Evolutionary conservation across 2,797 vertebrate species (phyloP).

Genomic region (Discoglossus pictus): DNA sequence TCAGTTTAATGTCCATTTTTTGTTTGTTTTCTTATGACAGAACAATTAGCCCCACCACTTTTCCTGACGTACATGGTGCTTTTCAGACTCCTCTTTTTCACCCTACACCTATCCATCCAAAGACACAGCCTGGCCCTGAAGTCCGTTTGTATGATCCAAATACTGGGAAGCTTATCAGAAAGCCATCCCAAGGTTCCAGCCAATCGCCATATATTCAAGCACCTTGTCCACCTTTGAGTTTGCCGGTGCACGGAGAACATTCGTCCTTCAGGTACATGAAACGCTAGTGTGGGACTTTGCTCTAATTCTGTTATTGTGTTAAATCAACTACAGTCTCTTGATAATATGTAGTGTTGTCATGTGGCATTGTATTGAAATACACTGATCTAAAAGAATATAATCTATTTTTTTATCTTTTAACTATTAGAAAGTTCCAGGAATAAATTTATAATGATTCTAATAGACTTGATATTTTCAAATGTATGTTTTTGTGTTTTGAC

Average conservation of each 20-base stretch:
- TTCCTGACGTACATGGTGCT: constrained; percentile 73
- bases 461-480: no score
- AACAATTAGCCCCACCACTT: constrained; percentile 82
- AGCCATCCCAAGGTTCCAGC: constrained; percentile 67
- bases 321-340: no score
- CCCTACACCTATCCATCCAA: constrained; percentile 78
- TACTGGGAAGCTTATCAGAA: constrained; percentile 93
- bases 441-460: no score
- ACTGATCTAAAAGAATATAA: no score
- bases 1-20: neutral
- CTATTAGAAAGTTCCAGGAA: no score
- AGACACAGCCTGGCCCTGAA: constrained; percentile 74
- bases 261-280: constrained; percentile 84
- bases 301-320: no score
- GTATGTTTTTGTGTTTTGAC: no score
- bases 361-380: no score
- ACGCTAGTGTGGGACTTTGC: constrained; percentile 41
- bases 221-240: constrained; percentile 66
- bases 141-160: constrained; percentile 87
- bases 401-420: no score
- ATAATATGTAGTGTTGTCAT: no score
- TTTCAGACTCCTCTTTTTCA: constrained; percentile 77
- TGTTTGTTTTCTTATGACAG: constrained; percentile 61
- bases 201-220: constrained; percentile 72
- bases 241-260: constrained; percentile 75